Conservation (phyloP, 2,888 invertebrate genomes). For the Hirtodrosophila alboralis region DNA sequence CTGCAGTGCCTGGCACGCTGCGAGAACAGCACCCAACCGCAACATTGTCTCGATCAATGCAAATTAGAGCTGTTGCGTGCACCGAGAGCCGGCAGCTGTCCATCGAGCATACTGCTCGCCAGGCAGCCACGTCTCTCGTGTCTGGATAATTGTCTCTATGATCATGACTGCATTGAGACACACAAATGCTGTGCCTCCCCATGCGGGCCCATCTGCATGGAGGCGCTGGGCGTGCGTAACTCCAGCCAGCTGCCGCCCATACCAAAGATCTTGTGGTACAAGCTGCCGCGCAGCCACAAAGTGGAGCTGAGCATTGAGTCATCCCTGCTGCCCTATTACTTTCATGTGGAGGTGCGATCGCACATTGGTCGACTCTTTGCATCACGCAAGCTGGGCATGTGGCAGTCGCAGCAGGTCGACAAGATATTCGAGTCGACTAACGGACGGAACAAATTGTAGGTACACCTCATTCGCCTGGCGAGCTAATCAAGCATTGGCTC, state of each 20-base stretch:
- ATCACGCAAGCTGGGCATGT: slow-evolving; percentile 87
- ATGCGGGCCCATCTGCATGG: slow-evolving; percentile 89
- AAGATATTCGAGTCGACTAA: slow-evolving; percentile 79
- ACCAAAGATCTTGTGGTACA: slow-evolving; percentile 87
- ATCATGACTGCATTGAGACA: slow-evolving; percentile 88
- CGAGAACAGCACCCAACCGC: slow-evolving; percentile 46
- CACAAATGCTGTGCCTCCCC: slow-evolving; percentile 88
- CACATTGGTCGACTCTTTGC: slow-evolving; percentile 88
- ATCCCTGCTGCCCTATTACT: slow-evolving; percentile 75
- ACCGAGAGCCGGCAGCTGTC: slow-evolving; percentile 80
- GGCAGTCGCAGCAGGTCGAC: slow-evolving; percentile 85
- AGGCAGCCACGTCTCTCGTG: slow-evolving; percentile 72
- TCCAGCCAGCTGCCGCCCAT: slow-evolving; percentile 87
- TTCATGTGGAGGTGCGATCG: slow-evolving; percentile 88
- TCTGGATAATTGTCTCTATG: slow-evolving; percentile 83
- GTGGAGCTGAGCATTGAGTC: slow-evolving; percentile 85
- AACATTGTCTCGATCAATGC: slow-evolving; percentile 75
- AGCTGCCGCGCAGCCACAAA: slow-evolving; percentile 84
- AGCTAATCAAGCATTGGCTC: neutral
- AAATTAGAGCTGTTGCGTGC: slow-evolving; percentile 72
- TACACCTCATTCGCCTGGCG: slow-evolving; percentile 3
- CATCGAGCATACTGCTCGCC: slow-evolving; percentile 49
- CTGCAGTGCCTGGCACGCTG: slow-evolving; percentile 81
- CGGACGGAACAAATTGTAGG: slow-evolving; percentile 62
- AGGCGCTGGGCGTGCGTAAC: slow-evolving; percentile 85